Conservation (phyloP, 2,888 invertebrate species). For the Drosophila paranaensis region DNA sequence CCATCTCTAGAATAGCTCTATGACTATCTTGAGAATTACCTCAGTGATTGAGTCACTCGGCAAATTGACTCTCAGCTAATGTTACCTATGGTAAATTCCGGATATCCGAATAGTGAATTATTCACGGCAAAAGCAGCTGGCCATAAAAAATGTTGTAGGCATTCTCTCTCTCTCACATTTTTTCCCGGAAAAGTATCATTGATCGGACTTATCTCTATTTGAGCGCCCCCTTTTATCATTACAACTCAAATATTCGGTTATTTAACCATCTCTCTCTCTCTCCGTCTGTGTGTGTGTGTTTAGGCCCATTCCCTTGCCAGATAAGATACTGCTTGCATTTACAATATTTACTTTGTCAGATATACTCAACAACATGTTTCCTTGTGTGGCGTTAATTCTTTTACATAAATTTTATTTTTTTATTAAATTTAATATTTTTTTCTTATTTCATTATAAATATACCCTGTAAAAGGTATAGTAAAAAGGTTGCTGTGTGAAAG, state of each 20-base stretch:
- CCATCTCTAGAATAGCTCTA: background rate
- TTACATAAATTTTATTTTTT: conserved; percentile 14
- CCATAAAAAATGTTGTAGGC: background rate
- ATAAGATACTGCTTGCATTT: conserved; percentile 24
- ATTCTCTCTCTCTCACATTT: background rate
- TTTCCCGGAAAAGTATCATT: background rate
- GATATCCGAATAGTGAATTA: background rate
- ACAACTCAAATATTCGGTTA: background rate
- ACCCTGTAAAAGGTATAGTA: background rate
- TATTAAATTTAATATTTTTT: background rate
- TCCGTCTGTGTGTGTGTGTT: background rate
- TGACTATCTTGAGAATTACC: background rate
- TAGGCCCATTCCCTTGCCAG: conserved; percentile 5
- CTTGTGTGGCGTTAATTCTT: conserved; percentile 18
- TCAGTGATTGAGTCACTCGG: too few species aligned
- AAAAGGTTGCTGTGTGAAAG: background rate
- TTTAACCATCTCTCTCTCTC: background rate
- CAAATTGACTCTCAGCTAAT: too few species aligned
- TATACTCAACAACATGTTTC: conserved; percentile 30
- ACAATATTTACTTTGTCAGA: conserved; percentile 22
- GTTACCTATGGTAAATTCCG: background rate
- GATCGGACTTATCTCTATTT: background rate
- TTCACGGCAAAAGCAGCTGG: background rate
- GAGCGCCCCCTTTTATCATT: background rate
- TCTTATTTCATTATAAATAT: background rate